Conservation (phyloP, 2,797 vertebrate species). For the Sternarchorhynchus goeldii region DNA sequence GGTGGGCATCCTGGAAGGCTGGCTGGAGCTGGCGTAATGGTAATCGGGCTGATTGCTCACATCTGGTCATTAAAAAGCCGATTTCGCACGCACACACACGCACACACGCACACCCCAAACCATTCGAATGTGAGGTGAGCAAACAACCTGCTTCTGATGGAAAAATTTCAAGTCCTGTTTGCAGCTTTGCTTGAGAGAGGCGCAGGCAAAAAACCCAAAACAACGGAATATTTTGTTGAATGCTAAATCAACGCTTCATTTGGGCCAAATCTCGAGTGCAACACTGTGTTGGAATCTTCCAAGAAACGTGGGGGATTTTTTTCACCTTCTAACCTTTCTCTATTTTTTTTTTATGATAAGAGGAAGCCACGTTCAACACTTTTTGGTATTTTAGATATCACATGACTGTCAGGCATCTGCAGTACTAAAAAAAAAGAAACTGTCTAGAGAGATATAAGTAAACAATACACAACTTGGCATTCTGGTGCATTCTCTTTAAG, state of each 20-base stretch:
- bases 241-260: constrained; percentile 19
- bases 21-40: constrained; percentile 74
- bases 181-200: no score
- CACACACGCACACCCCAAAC: constrained; percentile 36
- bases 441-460: no score
- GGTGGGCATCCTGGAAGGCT: constrained; percentile 72
- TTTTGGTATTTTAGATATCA: background rate
- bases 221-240: constrained; percentile 32
- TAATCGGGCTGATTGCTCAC: constrained; percentile 75
- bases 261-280: constrained; percentile 2
- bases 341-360: background rate
- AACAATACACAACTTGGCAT: no score
- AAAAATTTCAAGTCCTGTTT: constrained; percentile 20
- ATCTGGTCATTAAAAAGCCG: constrained; percentile 73
- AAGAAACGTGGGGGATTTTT: background rate
- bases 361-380: background rate
- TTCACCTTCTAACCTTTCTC: background rate
- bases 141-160: constrained; percentile 1
- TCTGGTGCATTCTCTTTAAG: background rate
- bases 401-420: background rate
- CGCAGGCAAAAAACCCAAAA: constrained; percentile 3
- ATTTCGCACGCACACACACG: constrained; percentile 37
- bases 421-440: no score
- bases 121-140: constrained; percentile 30
- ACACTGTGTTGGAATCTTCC: constrained; percentile 8